phyloP scores from a whole-genome alignment of 2,113 vertebrate species.

The Ellobius talpinus region DNA sequence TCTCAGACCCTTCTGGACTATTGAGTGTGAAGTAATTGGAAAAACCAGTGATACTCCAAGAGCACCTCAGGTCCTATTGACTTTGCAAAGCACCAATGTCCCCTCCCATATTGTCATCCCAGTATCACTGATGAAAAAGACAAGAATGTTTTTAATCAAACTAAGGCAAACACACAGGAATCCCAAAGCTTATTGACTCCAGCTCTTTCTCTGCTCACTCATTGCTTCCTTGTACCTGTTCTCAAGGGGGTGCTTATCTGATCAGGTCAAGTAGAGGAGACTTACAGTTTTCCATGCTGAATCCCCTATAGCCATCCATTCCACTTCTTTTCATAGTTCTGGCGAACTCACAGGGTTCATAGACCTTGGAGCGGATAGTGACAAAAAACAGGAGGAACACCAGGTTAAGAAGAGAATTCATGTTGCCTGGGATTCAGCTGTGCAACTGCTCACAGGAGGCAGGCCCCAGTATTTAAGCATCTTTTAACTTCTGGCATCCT shows the following conservation, averaged over 20 bases:
- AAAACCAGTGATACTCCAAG: neutral
- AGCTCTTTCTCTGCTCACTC: neutral
- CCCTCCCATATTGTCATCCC: too few species aligned
- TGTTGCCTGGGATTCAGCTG: neutral
- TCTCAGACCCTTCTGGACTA: neutral
- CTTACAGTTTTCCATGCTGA: conserved; percentile 84
- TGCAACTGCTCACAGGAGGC: too few species aligned
- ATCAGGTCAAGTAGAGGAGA: neutral
- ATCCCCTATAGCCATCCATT: conserved; percentile 60
- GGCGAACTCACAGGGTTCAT: conserved; percentile 81
- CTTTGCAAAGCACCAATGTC: too few species aligned
- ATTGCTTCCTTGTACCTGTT: neutral
- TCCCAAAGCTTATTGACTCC: neutral
- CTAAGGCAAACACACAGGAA: neutral
- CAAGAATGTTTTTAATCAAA: neutral
- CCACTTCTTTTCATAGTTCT: conserved; percentile 72
- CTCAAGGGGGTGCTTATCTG: too few species aligned
- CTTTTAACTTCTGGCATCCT: neutral
- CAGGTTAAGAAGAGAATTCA: conserved; percentile 55
- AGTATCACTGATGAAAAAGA: too few species aligned
- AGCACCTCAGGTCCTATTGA: too few species aligned
- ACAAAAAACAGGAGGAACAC: conserved; percentile 76
- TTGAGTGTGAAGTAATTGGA: neutral
- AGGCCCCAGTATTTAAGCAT: neutral
- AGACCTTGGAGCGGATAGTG: conserved; percentile 77